Evolutionary conservation across 2,888 invertebrate genomes (phyloP), one percentile per base, ranked within the genome.

Genomic region (Tetragnatha montana): DNA sequence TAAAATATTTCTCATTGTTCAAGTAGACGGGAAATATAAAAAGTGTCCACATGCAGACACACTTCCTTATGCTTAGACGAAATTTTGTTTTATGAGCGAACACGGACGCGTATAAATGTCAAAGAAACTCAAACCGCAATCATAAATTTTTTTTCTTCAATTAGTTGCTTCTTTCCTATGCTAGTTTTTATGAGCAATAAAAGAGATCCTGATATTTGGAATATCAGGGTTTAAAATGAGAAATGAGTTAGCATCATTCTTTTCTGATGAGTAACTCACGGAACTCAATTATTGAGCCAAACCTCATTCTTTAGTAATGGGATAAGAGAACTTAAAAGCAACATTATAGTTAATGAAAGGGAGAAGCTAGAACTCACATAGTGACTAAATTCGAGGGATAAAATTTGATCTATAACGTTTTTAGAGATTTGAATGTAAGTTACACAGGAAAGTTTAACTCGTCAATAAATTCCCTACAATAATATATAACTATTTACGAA

Each of bases 111-210:
- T 60, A 82, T 74, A 82, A 82, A 82, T 51, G 50, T 49, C 19
- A 50, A 51, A 22, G 51, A 74, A 74, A 21, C 14, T 60, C 22
- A 78, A 78, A 51, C 7, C 21, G 22, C 50, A 8, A 60, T 51
- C 22, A 21, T 60, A 71, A 82, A 60, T 47, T 69, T 84, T 81
- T 22, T 81, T 81, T 78, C 12, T 78, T 6, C 21, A 19, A 22
- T 73, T 73, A 19, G 7, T 6, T 19, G 6, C 10, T 19, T 22
- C 22, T 51, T 60, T n/a, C n/a, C 69, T 47, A 8, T 47, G 8
- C 47, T 49, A 14, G 47, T 84, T 84, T 75, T 84, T 82, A 82
- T 76, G 71, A 84, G 69, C 49, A 76, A 84, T 74, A 74, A 75
- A 68, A 22, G 49, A 35, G 60, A 17, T 60, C 60, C 35, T 35